These are phyloP conservation scores for Loripinus fragilis DNA, from an alignment of 2,888 invertebrate species.

Conservation along the genomic window DNA sequence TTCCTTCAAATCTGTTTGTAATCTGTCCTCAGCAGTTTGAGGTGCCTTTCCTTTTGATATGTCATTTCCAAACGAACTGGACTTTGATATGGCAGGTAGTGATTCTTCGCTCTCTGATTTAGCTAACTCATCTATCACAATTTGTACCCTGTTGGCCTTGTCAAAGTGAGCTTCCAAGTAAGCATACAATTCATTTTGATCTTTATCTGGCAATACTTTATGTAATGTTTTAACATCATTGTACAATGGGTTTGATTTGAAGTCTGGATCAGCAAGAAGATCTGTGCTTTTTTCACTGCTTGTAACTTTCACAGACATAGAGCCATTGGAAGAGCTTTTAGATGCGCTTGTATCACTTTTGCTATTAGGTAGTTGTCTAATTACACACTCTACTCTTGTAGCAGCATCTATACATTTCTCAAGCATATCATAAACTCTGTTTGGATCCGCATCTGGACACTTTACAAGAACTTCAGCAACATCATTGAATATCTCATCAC, in stretches of 20 bases:
- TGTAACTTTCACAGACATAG: slow-evolving; percentile 15
- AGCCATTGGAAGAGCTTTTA: slow-evolving; percentile 18
- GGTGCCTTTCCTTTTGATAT: slow-evolving; percentile 52
- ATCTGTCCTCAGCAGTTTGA: slow-evolving; percentile 43
- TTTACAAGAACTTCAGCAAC: slow-evolving; percentile 63
- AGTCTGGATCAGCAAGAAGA: slow-evolving; percentile 61
- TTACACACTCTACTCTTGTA: slow-evolving; percentile 56
- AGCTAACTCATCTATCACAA: slow-evolving; percentile 75
- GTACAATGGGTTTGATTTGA: slow-evolving; percentile 74
- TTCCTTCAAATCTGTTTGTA: slow-evolving; percentile 71
- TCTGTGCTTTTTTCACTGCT: slow-evolving; percentile 32
- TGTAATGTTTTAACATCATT: slow-evolving; percentile 72
- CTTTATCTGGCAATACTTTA: slow-evolving; percentile 75
- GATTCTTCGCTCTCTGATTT: slow-evolving; percentile 59
- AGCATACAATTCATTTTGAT: slow-evolving; percentile 79
- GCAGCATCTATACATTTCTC: slow-evolving; percentile 38
- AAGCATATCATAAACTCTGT: slow-evolving; percentile 60
- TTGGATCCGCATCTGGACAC: slow-evolving; percentile 51
- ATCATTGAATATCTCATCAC: slow-evolving; percentile 58
- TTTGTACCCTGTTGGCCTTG: slow-evolving; percentile 72
- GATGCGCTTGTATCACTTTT: neutral
- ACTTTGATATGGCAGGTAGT: slow-evolving; percentile 18
- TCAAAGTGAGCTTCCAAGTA: slow-evolving; percentile 78
- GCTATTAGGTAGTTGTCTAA: slow-evolving; percentile 42
- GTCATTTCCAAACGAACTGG: slow-evolving; percentile 33